These are phyloP conservation scores for Scytalopus superciliaris DNA, from an alignment of 2,113 vertebrate species.

Conservation along the genomic window DNA sequence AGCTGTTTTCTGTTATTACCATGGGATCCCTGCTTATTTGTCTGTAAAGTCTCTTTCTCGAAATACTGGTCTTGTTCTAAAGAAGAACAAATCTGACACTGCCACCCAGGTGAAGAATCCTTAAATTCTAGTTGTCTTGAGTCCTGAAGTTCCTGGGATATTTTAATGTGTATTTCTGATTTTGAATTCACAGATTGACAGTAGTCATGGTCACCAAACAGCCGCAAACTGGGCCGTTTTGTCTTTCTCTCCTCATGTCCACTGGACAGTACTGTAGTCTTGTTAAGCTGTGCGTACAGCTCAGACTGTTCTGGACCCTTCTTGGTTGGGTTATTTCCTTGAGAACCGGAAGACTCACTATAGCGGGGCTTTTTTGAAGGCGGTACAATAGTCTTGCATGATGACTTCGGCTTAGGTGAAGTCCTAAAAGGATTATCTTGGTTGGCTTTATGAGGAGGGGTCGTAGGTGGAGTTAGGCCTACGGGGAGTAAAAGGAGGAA, in stretches of 20 bases:
- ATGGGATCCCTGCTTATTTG: slow-evolving; percentile 72
- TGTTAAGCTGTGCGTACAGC: slow-evolving; percentile 93
- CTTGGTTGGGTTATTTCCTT: slow-evolving; percentile 80
- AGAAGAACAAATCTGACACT: slow-evolving; percentile 80
- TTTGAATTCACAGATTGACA: slow-evolving; percentile 91
- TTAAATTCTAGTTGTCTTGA: slow-evolving; percentile 86
- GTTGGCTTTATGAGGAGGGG: slow-evolving; percentile 99
- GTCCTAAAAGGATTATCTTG: slow-evolving; percentile 98
- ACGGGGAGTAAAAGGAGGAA: slow-evolving; percentile 30
- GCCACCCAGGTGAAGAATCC: slow-evolving; percentile 83
- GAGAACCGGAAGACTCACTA: slow-evolving; percentile 84
- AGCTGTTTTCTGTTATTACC: slow-evolving; percentile 86
- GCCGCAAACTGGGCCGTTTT: slow-evolving; percentile 83
- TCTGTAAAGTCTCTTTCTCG: slow-evolving; percentile 78
- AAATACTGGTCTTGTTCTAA: slow-evolving; percentile 76
- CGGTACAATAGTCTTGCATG: slow-evolving; percentile 90
- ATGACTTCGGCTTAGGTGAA: slow-evolving; percentile 94
- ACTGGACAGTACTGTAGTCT: slow-evolving; percentile 82
- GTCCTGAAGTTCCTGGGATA: slow-evolving; percentile 84
- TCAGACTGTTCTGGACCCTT: slow-evolving; percentile 92
- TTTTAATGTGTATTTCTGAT: slow-evolving; percentile 80
- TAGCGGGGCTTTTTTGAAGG: slow-evolving; percentile 88
- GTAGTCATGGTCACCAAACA: slow-evolving; percentile 98
- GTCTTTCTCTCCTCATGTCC: slow-evolving; percentile 85
- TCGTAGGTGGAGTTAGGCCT: slow-evolving; percentile 99